Evolutionary conservation across 2,797 vertebrate genomes (phyloP).

Genomic region (Lycodopsis pacificus): DNA sequence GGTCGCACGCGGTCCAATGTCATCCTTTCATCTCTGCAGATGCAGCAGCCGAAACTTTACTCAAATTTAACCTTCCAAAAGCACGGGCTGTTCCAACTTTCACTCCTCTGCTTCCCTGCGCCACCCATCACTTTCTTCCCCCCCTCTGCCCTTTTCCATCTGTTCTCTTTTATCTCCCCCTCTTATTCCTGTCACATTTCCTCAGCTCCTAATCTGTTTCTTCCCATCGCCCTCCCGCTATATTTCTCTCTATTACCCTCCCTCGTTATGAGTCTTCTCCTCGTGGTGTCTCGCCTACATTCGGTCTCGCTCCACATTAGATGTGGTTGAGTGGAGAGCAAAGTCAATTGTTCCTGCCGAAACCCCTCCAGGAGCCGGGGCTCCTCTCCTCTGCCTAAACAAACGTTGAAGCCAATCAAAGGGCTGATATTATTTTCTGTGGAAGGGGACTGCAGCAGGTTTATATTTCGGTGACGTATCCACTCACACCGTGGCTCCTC

Average conservation of each 20-base stretch:
- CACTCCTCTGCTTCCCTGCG: constrained; percentile 32
- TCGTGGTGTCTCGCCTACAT: constrained; percentile 54
- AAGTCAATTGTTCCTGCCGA: constrained; percentile 68
- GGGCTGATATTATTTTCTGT: constrained; percentile 64
- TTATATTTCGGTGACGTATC: constrained; percentile 66
- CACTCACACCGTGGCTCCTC: constrained; percentile 41
- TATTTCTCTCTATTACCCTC: constrained; percentile 55
- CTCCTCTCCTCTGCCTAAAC: constrained; percentile 71
- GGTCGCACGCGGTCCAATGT: constrained; percentile 62
- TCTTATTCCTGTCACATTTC: constrained; percentile 68
- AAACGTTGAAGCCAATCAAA: constrained; percentile 80
- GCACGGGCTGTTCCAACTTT: constrained; percentile 62
- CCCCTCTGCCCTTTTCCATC: constrained; percentile 71
- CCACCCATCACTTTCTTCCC: constrained; percentile 51
- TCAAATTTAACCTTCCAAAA: constrained; percentile 72
- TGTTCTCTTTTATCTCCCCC: constrained; percentile 63
- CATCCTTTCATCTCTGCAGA: constrained; percentile 75
- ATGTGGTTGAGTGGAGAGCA: constrained; percentile 70
- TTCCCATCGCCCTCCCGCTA: constrained; percentile 45
- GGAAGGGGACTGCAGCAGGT: constrained; percentile 61
- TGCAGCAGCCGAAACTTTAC: constrained; percentile 64
- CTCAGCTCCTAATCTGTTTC: constrained; percentile 54
- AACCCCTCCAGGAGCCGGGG: constrained; percentile 66
- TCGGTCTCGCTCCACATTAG: constrained; percentile 66
- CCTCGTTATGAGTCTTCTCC: constrained; percentile 52